Conservation (phyloP, 1,140 invertebrate genomes). For the Musca domestica region DNA sequence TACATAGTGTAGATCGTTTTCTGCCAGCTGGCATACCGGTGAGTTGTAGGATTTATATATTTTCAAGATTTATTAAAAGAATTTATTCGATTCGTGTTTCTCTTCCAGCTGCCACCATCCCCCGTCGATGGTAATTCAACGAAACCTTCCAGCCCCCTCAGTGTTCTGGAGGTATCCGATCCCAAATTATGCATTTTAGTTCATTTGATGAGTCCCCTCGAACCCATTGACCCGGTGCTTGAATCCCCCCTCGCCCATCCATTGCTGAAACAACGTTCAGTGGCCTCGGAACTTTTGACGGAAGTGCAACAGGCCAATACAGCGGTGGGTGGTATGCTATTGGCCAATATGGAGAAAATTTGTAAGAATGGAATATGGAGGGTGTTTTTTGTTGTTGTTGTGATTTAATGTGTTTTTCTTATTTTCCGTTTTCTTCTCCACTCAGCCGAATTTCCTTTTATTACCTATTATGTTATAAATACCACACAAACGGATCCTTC, state of each 20-base stretch:
- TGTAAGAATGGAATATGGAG: slow-evolving; percentile 56
- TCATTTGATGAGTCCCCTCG: slow-evolving; percentile 83
- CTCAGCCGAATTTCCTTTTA: slow-evolving; percentile 85
- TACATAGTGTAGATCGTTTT: slow-evolving; percentile 79
- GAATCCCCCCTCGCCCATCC: slow-evolving; percentile 77
- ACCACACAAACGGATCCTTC: slow-evolving; percentile 78
- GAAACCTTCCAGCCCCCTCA: slow-evolving; percentile 64
- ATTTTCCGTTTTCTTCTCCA: slow-evolving; percentile 28
- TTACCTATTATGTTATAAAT: slow-evolving; percentile 86
- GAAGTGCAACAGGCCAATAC: slow-evolving; percentile 71
- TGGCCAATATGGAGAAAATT: slow-evolving; percentile 85
- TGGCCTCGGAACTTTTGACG: slow-evolving; percentile 72
- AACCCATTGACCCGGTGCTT: slow-evolving; percentile 76
- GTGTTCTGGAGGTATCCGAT: slow-evolving; percentile 80
- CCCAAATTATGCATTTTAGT: slow-evolving; percentile 82
- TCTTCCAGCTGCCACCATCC: slow-evolving; percentile 54
- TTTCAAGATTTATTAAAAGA: neutral
- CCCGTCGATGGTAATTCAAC: slow-evolving; percentile 53
- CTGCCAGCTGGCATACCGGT: slow-evolving; percentile 83
- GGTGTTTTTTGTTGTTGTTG: neutral
- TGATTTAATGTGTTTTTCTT: neutral
- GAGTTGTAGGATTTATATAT: too few species aligned
- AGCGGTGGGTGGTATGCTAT: slow-evolving; percentile 74
- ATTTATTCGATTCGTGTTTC: slow-evolving; percentile 5
- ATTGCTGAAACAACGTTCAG: slow-evolving; percentile 71